These are phyloP conservation scores for Glareola pratincola DNA, from an alignment of 2,113 vertebrate species.

Conservation along the genomic window DNA sequence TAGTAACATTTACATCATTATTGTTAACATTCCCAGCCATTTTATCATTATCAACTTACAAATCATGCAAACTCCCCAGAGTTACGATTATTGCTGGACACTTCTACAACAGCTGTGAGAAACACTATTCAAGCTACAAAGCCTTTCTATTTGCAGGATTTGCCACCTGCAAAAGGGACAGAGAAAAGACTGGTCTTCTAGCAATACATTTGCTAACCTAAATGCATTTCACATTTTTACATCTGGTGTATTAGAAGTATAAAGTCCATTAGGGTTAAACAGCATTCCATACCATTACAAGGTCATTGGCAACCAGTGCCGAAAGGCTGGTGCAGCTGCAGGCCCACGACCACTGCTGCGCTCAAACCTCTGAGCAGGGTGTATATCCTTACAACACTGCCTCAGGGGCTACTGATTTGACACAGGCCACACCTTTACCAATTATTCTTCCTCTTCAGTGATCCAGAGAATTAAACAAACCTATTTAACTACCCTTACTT, in stretches of 20 bases:
- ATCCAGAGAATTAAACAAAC: background rate
- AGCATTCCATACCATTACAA: background rate
- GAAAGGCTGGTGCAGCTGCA: background rate
- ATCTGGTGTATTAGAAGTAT: background rate
- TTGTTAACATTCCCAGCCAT: background rate
- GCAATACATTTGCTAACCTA: background rate
- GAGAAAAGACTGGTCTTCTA: background rate
- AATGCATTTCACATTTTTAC: background rate
- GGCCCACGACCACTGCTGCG: background rate
- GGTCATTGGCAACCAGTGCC: accelerated
- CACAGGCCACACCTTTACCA: background rate
- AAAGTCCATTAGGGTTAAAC: background rate
- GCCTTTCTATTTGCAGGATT: background rate
- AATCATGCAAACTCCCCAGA: background rate
- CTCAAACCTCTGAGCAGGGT: background rate
- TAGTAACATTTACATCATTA: background rate
- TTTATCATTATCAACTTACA: background rate
- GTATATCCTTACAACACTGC: background rate
- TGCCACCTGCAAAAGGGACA: background rate
- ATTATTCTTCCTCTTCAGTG: background rate
- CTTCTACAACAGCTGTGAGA: background rate
- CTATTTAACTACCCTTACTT: background rate
- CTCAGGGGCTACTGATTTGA: background rate
- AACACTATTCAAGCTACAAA: background rate
- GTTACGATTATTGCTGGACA: background rate